Base-by-base conservation (phyloP, 2,888 invertebrate species). In the Standfussiana lucernea region DNA sequence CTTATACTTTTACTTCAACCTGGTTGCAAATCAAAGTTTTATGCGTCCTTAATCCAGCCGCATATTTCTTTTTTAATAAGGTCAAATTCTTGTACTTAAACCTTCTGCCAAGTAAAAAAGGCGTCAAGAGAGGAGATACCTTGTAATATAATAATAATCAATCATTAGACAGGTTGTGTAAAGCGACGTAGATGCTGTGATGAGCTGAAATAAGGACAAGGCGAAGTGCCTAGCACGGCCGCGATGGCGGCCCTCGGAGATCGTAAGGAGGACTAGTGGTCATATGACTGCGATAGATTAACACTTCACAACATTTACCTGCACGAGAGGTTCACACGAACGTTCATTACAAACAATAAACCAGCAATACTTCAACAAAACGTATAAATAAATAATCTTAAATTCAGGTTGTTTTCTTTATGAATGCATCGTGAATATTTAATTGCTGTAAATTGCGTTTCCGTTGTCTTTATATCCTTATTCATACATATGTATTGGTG, bases 161-260 rank as follows among this genome's bases (percentile, higher is more conserved):
- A 88, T 88, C 88, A 93, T 92, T 93, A 92, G 87, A 86, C 82
- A 86, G 85, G 90, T 92, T 92, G 91, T 91, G 90, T 90, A 89
- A 91, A 90, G 73, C 82, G 79, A 85, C 83, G 79, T 83, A 83
- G 84, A 80, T 79, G 77, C 72, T 70, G 70, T 76, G 80, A 80
- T 83, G 77, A 62, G 71, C 84, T 81, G 84, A 92, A 95, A 94
- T 91, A 93, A 91, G 94, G 92, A 94, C 95, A 95, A 95, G 95
- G 94, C 90, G 80, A 94, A 77, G 76, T 79, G 75, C 70, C 85
- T 76, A 83, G 69, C 77, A 75, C 75, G 77, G 76, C 69, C 83
- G 71, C 50, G 47, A 53, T 56, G 72, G 77, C 61, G 56, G 65
- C 73, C 75, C 64, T 72, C 77, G 32, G 37, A 68, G 21, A 59